Evolutionary conservation across 2,797 vertebrate species (phyloP).

Genomic region (Mormyrus hasselquistii): DNA sequence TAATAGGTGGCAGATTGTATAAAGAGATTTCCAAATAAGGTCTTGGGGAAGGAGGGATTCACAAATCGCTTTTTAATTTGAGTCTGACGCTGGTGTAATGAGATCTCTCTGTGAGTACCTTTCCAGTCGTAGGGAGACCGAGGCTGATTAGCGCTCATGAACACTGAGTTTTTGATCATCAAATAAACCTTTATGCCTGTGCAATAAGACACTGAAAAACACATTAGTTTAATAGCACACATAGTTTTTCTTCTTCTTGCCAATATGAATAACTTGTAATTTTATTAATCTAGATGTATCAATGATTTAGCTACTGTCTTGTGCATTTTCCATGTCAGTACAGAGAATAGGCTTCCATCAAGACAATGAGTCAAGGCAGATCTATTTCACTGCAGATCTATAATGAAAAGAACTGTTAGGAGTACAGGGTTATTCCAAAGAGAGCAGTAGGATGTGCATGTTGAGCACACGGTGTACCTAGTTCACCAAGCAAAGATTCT

Average conservation of each 20-base stretch:
- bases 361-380: not conserved
- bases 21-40: not conserved
- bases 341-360: not conserved
- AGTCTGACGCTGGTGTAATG: slow-evolving; percentile 35
- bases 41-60: not conserved
- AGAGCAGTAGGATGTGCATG: not conserved
- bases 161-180: not conserved
- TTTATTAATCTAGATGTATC: not conserved
- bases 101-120: slow-evolving; percentile 22
- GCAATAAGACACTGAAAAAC: not conserved
- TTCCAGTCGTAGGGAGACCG: not conserved
- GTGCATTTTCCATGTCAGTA: not conserved
- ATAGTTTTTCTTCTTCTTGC: not conserved
- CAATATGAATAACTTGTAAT: not conserved
- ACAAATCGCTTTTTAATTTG: slow-evolving; percentile 35
- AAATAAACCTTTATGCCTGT: not conserved
- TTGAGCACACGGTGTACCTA: not conserved
- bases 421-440: not conserved
- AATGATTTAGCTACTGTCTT: not conserved
- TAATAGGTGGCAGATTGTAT: not conserved
- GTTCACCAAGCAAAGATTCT: not conserved
- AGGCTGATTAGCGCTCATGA: not conserved
- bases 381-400: not conserved
- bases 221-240: not conserved
- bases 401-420: not conserved